Evolutionary conservation across 2,888 invertebrate species (phyloP), one percentile per base, ranked within the genome.

Genomic region (Prosapia bicincta): DNA sequence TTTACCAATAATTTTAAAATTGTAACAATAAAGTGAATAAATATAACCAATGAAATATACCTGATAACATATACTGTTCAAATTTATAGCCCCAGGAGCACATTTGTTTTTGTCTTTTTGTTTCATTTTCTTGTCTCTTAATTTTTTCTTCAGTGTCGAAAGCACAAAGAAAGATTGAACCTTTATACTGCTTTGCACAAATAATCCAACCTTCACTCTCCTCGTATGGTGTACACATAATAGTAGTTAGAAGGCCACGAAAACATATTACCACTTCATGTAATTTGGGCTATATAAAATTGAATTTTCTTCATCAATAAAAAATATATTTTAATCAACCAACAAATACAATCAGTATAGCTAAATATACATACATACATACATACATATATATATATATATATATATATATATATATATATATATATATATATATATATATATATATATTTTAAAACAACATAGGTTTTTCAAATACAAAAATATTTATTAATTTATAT

Each of bases 21-120:
- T n/a, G n/a, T n/a, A n/a, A n/a, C n/a, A n/a, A n/a, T n/a, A n/a
- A n/a, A n/a, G n/a, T n/a, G n/a, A n/a, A n/a, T n/a, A n/a, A n/a
- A n/a, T n/a, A n/a, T n/a, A n/a, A n/a, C n/a, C n/a, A n/a, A n/a
- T n/a, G n/a, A n/a, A n/a, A n/a, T n/a, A n/a, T 69, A 74, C 74
- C 74, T 26, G 75, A 67, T 20, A 75, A 28, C 67, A 75, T 66
- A 68, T 67, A 75, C 28, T 75, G 75, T 66, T 75, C 75, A 68
- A 75, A 75, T 24, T 75, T 75, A 28, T 71, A 75, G 25, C 75
- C 75, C 75, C 75, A 75, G 1, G 75, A 75, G 23, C 54, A 54
- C 24, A 71, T 71, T 71, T 26, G 66, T 28, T 75, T 75, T 43
- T 54, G 75, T 28, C 43, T 68, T 15, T 75, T 68, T 23, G 71